Conservation (phyloP, 2,113 vertebrate genomes). For the Protobothrops mucrosquamatus region DNA sequence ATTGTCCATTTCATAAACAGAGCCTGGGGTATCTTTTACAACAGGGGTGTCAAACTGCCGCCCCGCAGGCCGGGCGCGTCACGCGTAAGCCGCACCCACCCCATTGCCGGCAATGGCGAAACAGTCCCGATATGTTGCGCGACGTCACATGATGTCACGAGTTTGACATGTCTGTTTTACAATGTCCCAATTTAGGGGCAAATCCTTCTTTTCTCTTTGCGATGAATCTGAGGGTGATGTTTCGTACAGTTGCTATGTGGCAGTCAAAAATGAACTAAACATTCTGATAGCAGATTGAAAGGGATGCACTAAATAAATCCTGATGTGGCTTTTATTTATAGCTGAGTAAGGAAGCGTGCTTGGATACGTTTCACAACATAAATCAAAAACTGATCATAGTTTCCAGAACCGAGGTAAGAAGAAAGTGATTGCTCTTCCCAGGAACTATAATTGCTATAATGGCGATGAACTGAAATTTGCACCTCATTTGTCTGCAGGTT, state of each 20-base stretch:
- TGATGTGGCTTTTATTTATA: neutral
- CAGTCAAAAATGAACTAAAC: accelerated
- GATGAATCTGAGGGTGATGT: neutral
- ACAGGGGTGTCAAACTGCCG: no score
- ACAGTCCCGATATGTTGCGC: no score
- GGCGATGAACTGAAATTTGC: no score
- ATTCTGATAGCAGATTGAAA: neutral
- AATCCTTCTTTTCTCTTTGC: neutral
- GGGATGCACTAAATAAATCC: neutral
- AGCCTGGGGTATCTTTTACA: neutral
- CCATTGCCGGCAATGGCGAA: no score
- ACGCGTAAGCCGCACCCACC: no score
- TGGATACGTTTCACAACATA: neutral
- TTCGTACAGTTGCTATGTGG: neutral
- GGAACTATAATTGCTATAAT: neutral
- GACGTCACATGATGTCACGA: no score
- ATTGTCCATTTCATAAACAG: neutral
- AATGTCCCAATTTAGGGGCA: slow-evolving; percentile 22
- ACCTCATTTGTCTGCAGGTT: neutral
- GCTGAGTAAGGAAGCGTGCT: neutral
- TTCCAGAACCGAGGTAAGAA: neutral
- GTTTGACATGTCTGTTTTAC: neutral
- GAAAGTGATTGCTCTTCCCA: no score
- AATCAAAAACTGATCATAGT: neutral
- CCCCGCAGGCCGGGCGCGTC: no score